phyloP scores from a whole-genome alignment of 1,140 invertebrate genomes.

The Calliopsis andreniformis region DNA sequence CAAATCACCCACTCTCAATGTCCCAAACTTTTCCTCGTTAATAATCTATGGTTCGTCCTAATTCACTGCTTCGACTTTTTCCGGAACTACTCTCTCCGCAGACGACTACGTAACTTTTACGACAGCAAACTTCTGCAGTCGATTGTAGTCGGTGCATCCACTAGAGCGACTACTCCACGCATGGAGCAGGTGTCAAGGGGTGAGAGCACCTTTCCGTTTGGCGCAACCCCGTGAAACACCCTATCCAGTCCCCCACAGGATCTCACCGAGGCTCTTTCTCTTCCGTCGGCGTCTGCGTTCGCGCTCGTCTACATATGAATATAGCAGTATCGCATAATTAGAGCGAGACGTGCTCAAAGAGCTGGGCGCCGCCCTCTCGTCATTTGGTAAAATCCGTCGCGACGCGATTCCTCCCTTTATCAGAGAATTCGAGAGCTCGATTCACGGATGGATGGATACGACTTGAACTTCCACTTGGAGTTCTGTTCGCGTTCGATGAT shows the following conservation, averaged over 20 bases:
- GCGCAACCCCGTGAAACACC: conserved; percentile 54
- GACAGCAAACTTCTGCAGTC: conserved; percentile 41
- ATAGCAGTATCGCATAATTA: conserved; percentile 65
- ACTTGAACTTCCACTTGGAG: background rate
- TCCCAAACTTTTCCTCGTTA: background rate
- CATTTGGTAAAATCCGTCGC: conserved; percentile 49
- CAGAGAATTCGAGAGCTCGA: conserved; percentile 24
- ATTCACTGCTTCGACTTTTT: background rate
- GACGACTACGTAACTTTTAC: conserved; percentile 29
- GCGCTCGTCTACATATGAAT: conserved; percentile 42
- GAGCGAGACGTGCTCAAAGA: conserved; percentile 71
- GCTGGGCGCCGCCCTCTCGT: conserved; percentile 15
- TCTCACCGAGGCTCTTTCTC: conserved; percentile 40
- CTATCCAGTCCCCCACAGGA: conserved; percentile 30
- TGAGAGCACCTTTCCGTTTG: background rate
- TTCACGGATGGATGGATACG: background rate
- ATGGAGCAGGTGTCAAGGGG: background rate
- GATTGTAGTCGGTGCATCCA: conserved; percentile 52
- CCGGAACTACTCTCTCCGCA: background rate
- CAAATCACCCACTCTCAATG: background rate
- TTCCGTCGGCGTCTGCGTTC: conserved; percentile 28
- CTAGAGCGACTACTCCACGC: conserved; percentile 23
- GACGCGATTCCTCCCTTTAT: conserved; percentile 49
- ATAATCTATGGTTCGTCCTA: conserved; percentile 16
- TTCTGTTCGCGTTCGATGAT: no score